Conservation (phyloP, 2,113 vertebrate species). For the Tapirus terrestris region DNA sequence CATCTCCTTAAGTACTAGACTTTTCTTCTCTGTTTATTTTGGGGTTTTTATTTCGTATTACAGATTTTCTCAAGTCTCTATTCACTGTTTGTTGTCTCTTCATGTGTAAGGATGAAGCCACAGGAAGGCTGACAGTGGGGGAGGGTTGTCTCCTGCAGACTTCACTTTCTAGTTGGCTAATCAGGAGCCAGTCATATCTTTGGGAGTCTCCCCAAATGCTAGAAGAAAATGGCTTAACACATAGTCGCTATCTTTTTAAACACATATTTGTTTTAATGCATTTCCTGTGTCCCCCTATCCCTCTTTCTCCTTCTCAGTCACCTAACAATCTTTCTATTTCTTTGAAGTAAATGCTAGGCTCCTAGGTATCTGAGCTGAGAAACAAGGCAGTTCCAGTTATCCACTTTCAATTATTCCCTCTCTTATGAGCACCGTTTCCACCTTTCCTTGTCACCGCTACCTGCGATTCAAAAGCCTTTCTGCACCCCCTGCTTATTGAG, state of each 20-base stretch:
- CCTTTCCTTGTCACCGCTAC: background rate
- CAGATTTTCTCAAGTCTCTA: background rate
- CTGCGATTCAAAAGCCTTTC: background rate
- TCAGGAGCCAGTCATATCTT: background rate
- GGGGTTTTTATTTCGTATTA: background rate
- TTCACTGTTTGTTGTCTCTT: background rate
- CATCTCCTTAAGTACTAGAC: background rate
- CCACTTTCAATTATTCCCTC: background rate
- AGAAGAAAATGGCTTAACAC: background rate
- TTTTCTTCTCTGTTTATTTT: background rate
- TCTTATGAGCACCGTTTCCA: background rate
- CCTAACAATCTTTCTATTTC: background rate
- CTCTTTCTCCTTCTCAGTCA: rapidly evolving
- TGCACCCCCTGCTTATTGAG: background rate
- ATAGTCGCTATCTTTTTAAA: background rate
- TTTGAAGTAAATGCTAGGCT: background rate
- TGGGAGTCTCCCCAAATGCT: background rate
- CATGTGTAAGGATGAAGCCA: background rate
- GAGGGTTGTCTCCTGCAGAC: background rate
- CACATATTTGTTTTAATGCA: background rate
- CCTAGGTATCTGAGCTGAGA: background rate
- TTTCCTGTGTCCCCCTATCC: background rate
- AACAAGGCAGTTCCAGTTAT: background rate
- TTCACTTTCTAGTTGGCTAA: background rate
- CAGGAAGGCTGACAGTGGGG: background rate